A percentile compares a stretch with the other conserved stretches of the same genome.
phyloP scores from a whole-genome alignment of 2,888 invertebrate species.

The Hypselothyrea guttata region DNA sequence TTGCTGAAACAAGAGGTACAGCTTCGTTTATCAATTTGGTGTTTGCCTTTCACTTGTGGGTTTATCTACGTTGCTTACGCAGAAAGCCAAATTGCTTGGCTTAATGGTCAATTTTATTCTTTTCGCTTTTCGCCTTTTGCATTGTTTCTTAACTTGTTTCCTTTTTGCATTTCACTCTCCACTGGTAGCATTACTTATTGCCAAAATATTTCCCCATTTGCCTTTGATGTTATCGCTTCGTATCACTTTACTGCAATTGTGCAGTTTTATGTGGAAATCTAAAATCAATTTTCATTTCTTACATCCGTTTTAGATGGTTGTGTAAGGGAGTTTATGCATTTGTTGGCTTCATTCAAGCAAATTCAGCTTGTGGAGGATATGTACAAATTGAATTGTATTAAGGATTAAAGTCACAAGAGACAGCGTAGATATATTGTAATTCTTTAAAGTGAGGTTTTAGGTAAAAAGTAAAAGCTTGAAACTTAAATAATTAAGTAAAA shows the following conservation, averaged over 20 bases:
- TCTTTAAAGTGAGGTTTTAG: no score
- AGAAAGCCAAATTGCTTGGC: constrained; percentile 33
- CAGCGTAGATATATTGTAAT: no score
- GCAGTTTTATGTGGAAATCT: constrained; percentile 39
- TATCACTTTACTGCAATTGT: constrained; percentile 42
- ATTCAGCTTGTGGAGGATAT: background rate
- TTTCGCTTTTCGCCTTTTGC: constrained; percentile 1
- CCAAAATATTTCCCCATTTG: constrained; percentile 43
- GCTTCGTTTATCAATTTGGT: constrained; percentile 61
- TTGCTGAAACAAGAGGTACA: background rate
- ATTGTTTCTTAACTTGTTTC: constrained; percentile 18
- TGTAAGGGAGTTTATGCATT: no score
- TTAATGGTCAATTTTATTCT: constrained; percentile 61
- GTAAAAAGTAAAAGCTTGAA: no score
- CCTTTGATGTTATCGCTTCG: constrained; percentile 54
- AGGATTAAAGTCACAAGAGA: no score
- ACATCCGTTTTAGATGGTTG: background rate
- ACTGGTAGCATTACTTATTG: constrained; percentile 26
- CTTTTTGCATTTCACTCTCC: constrained; percentile 16
- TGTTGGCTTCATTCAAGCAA: background rate
- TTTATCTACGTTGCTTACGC: constrained; percentile 36
- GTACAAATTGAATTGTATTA: no score
- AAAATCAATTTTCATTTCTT: constrained; percentile 33
- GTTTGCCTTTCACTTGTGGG: constrained; percentile 49
- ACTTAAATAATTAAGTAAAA: no score